Base-by-base conservation (phyloP, 2,113 vertebrate genomes). In the Psilopsiagon aymara region DNA sequence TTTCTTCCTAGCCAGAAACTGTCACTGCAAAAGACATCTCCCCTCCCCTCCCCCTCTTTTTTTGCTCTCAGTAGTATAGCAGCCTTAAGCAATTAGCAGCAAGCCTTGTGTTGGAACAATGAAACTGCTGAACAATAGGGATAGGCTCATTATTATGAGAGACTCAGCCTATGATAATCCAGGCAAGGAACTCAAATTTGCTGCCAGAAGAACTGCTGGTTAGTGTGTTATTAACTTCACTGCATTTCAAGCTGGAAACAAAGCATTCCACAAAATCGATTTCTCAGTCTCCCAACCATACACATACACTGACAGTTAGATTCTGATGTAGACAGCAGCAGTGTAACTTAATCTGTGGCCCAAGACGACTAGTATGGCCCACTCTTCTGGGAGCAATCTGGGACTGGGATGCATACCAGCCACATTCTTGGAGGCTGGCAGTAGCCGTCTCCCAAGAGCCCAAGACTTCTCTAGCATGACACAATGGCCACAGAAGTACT, bases 121-220 rank as follows among this genome's bases (percentile, higher is more conserved):
- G 57, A 95, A 92, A 91, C 44, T 55, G 53, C 67, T 87, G 70
- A 95, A 94, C 81, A 95, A 92, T 29, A 73, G 31, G 89, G 44
- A 66, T 14, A 85, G 44, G 18, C 52, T 92, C 7, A 64, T 78
- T 75, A 87, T 31, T 64, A 39, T 12, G 33, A 91, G 33, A 82
- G 18, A 82, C 17, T 7, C 41, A 82, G 37, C 11, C 51, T 27
- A 39, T 21, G 28, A 63, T 46, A 92, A 94, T 88, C 28, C 59
- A 81, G 68, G 67, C 49, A 87, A 95, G 71, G 74, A 91, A 70
- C 41, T 82, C 35, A 4, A 79, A 87, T 90, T 81, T 44, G 13
- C 57, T 91, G 82, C 67, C 75, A 94, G 63, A 67, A 77, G 43
- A 88, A 79, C 64, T 73, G 84, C 18, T 82, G 28, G 44, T 62